phyloP scores from a whole-genome alignment of 2,113 vertebrate species.

The zebrafish (Danio rerio) region DNA sequence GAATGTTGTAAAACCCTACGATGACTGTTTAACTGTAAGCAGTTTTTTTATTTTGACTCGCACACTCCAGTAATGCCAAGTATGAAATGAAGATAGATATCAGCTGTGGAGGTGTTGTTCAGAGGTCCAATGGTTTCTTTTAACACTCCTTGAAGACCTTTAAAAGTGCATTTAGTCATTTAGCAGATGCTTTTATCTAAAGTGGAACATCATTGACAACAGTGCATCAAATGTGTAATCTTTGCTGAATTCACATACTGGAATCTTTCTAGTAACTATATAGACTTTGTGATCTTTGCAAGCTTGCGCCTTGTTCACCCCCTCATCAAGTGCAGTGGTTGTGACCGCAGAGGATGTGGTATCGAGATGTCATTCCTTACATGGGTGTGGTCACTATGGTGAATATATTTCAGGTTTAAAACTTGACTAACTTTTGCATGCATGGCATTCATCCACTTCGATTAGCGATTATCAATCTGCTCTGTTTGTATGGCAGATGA shows the following conservation, averaged over 20 bases:
- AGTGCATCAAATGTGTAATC: not conserved
- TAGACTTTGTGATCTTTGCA: not conserved
- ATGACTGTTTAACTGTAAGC: not conserved
- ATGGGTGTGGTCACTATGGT: not conserved
- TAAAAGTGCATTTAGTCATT: not conserved
- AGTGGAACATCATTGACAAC: not conserved
- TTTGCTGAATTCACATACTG: not conserved
- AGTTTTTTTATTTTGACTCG: conserved; percentile 21
- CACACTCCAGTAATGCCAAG: conserved; percentile 15
- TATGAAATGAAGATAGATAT: conserved; percentile 1
- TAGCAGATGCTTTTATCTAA: conserved; percentile 1
- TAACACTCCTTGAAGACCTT: not conserved
- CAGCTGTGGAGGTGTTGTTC: not conserved
- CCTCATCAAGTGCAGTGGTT: not conserved
- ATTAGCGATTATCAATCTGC: not conserved
- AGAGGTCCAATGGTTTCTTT: not conserved
- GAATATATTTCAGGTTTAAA: not conserved
- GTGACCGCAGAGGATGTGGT: conserved; percentile 27
- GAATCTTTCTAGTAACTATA: not conserved
- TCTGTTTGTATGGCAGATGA: not conserved
- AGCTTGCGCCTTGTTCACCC: not conserved
- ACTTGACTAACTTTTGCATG: not conserved
- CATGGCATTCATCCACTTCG: not conserved
- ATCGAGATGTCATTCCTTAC: conserved; percentile 7
- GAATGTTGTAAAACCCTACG: conserved; percentile 41